Percentiles rank a stretch among this genome's conserved stretches.
phyloP scores from a whole-genome alignment of 1,140 invertebrate genomes.

The Drosophila cardini region DNA sequence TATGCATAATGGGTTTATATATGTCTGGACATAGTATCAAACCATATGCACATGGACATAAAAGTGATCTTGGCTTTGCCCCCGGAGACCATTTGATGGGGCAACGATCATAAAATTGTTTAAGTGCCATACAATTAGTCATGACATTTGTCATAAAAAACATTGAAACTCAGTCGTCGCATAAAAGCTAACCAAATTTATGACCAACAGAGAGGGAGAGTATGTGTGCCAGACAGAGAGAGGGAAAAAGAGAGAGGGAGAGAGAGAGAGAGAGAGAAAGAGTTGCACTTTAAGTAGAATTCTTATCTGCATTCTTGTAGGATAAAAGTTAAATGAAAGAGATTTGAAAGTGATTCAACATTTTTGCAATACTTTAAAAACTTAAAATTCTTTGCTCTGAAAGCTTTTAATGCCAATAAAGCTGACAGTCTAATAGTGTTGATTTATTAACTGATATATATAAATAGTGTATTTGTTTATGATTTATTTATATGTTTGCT shows the following conservation, averaged over 20 bases:
- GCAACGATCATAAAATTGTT: conserved; percentile 40
- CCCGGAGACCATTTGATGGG: conserved; percentile 29
- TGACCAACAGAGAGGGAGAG: neutral
- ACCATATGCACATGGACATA: conserved; percentile 10
- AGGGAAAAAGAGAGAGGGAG: neutral
- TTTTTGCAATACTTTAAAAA: too few species aligned
- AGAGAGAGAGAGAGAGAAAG: neutral
- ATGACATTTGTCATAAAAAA: conserved; percentile 73
- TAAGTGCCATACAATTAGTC: conserved; percentile 74
- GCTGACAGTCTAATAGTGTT: too few species aligned
- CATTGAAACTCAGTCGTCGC: conserved; percentile 19
- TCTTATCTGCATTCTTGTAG: conserved; percentile 3
- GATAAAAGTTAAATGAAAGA: neutral
- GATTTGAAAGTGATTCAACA: neutral
- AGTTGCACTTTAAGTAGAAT: neutral
- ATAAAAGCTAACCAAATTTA: conserved; percentile 37
- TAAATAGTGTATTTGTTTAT: too few species aligned
- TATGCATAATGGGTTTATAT: conserved; percentile 23
- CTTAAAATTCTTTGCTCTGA: neutral
- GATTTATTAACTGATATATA: too few species aligned
- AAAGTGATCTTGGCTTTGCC: conserved; percentile 16
- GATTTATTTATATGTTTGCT: too few species aligned
- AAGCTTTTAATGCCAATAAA: neutral
- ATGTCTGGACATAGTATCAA: conserved; percentile 11
- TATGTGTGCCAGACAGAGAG: neutral